Percentiles rank a stretch among this genome's conserved stretches.
These are phyloP conservation scores for Cotesia vestalis DNA, from an alignment of 1,140 invertebrate genomes.

Conservation along the genomic window DNA sequence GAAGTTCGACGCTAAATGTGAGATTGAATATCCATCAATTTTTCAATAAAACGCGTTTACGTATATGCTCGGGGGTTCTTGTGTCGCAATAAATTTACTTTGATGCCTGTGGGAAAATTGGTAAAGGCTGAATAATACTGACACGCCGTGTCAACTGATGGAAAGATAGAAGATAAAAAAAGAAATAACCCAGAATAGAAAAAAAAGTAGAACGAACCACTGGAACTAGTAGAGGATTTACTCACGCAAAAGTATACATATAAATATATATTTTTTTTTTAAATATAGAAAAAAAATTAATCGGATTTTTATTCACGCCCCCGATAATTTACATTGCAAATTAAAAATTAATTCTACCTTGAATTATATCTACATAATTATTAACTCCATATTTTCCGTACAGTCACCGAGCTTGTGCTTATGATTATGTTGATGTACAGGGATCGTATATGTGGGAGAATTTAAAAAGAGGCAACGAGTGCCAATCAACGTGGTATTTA, in stretches of 20 bases:
- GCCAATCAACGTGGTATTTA: background rate
- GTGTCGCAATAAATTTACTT: constrained; percentile 13
- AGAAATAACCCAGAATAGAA: no score
- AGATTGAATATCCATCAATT: constrained; percentile 18
- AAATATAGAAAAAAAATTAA: no score
- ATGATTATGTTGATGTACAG: background rate
- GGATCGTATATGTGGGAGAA: background rate
- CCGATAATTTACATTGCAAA: constrained; percentile 6
- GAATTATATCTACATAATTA: background rate
- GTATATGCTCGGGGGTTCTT: background rate
- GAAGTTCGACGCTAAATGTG: background rate
- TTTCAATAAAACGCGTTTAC: constrained; percentile 7
- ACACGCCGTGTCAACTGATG: background rate
- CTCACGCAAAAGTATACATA: no score
- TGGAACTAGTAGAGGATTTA: no score
- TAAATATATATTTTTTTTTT: no score
- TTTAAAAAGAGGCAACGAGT: constrained; percentile 1
- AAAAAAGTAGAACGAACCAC: no score
- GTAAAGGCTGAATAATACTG: constrained; percentile 2
- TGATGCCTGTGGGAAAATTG: background rate
- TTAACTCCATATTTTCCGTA: background rate
- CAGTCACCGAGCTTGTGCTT: background rate
- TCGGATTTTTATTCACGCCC: background rate
- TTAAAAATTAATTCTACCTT: background rate
- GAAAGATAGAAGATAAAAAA: background rate